Evolutionary conservation across 2,113 vertebrate species (phyloP).

Genomic region (Burhinus bistriatus): DNA sequence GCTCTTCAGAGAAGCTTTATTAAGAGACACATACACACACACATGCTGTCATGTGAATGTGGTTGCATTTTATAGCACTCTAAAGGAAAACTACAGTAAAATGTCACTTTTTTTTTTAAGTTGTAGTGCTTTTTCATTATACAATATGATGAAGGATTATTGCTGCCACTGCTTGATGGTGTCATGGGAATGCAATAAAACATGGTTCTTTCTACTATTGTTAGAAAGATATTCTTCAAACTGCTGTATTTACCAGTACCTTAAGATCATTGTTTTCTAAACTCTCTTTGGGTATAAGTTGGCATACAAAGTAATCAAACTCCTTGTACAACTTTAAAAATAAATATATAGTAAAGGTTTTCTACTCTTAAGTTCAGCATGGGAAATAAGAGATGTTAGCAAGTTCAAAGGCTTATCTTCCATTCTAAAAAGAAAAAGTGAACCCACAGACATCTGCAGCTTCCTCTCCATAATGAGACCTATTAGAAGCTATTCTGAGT

Average conservation of each 20-base stretch:
- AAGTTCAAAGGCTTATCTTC: neutral
- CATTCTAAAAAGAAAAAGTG: neutral
- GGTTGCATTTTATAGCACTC: slow-evolving; percentile 52
- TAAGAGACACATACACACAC: slow-evolving; percentile 29
- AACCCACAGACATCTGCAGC: neutral
- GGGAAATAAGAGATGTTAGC: neutral
- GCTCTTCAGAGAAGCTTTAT: slow-evolving; percentile 61
- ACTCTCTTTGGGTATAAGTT: slow-evolving; percentile 16
- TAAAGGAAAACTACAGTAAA: slow-evolving; percentile 37
- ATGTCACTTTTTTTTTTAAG: slow-evolving; percentile 13
- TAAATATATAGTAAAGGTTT: neutral
- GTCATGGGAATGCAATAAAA: slow-evolving; percentile 42
- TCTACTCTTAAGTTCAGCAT: neutral
- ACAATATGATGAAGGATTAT: slow-evolving; percentile 43
- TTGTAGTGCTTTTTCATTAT: slow-evolving; percentile 44
- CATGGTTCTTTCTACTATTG: neutral
- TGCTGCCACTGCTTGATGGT: slow-evolving; percentile 7
- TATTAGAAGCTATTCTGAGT: neutral
- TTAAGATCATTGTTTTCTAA: neutral
- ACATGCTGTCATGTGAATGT: slow-evolving; percentile 19
- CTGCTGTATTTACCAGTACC: neutral
- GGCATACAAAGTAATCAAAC: neutral
- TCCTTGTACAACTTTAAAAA: neutral
- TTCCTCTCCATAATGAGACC: neutral
- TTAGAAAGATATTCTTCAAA: neutral